Conservation (phyloP, 2,113 vertebrate genomes). For the Phocoena sinus region DNA sequence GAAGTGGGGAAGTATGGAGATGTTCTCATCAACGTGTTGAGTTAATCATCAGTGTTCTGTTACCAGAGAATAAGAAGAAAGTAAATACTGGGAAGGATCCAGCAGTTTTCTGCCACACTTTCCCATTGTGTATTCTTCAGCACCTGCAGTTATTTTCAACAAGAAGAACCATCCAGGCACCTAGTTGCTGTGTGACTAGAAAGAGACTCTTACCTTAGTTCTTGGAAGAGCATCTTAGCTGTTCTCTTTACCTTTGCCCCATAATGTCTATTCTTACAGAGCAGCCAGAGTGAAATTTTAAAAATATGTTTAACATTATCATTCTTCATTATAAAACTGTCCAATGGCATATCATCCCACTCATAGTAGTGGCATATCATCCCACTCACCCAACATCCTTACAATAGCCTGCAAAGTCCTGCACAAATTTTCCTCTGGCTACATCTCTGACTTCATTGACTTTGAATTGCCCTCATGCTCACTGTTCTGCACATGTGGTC, state of each 20-base stretch:
- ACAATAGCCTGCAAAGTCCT: background rate
- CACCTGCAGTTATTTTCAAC: background rate
- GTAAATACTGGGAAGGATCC: background rate
- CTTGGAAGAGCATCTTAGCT: background rate
- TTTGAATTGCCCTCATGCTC: background rate
- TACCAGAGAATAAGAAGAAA: background rate
- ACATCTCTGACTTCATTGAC: background rate
- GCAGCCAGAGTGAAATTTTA: background rate
- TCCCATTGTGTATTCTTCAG: background rate
- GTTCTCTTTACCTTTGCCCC: background rate
- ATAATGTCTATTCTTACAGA: background rate
- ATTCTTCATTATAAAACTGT: background rate
- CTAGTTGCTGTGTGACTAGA: background rate
- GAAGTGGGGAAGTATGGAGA: background rate
- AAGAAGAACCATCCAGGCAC: background rate
- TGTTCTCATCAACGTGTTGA: background rate
- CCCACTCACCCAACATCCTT: background rate
- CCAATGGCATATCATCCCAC: background rate
- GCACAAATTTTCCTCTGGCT: background rate
- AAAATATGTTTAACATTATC: background rate
- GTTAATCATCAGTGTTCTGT: background rate
- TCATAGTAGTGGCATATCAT: background rate
- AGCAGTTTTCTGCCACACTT: background rate
- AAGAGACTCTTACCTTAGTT: background rate
- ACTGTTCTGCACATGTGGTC: too few species aligned